Evolutionary conservation across 1,140 invertebrate species (phyloP).

Genomic region (Acromyrmex echinatior): DNA sequence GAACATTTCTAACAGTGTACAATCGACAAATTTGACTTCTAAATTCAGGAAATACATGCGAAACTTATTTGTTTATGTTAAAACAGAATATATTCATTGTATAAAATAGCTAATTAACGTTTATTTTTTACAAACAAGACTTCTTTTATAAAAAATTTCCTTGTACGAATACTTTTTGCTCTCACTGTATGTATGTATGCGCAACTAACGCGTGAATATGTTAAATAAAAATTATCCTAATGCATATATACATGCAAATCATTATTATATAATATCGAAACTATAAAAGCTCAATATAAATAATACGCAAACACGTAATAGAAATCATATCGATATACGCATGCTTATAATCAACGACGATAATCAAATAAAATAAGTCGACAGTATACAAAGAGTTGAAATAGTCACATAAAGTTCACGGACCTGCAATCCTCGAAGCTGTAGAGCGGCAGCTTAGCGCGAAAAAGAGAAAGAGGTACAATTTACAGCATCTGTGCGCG

Average conservation of each 20-base stretch:
- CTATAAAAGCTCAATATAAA: not conserved
- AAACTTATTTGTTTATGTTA: too few species aligned
- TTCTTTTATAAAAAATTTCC: too few species aligned
- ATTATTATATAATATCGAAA: constrained; percentile 19
- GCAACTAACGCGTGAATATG: not conserved
- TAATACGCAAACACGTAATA: not conserved
- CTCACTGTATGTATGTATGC: too few species aligned
- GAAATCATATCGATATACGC: not conserved
- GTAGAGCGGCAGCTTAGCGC: not conserved
- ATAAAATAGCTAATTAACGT: too few species aligned
- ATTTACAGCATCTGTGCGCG: constrained; percentile 69
- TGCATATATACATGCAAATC: not conserved
- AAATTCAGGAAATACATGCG: too few species aligned
- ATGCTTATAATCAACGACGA: not conserved
- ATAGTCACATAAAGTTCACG: constrained; percentile 3
- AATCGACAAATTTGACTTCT: too few species aligned
- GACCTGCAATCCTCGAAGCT: not conserved
- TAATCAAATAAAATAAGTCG: constrained; percentile 11
- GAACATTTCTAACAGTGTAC: too few species aligned
- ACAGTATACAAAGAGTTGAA: not conserved
- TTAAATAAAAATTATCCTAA: too few species aligned
- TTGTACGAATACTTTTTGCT: too few species aligned
- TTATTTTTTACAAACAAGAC: too few species aligned
- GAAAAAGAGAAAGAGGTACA: constrained; percentile 2
- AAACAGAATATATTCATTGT: too few species aligned